Base-by-base conservation (phyloP, 2,888 invertebrate genomes). In the Drosophila gaucha region DNA sequence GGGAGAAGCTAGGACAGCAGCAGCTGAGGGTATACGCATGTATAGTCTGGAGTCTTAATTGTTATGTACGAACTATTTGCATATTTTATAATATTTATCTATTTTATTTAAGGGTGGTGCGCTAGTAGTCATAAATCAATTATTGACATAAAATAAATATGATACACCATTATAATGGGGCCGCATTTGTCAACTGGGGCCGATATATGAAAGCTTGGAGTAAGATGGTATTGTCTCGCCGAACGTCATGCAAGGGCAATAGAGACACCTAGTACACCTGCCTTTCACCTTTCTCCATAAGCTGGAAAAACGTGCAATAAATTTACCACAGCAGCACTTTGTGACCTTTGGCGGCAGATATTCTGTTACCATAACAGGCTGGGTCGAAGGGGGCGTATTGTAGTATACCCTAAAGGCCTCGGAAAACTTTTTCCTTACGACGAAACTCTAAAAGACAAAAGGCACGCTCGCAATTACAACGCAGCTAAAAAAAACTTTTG, bases 381-480 rank as follows among this genome's bases (percentile, higher is more conserved):
- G 2, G 2, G 31, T 1, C 22, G 18, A 1, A n/a, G 56, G 39
- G 26, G 26, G 6, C 16, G 16, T 4, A 9, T 8, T 6, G 16
- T 14, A 6, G 6, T 20, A 31, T 20, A 43, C 43, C 49, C 33
- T n/a, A 52, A 70, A 55, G 63, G 55, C 73, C 59, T 38, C 33
- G 56, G 36, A 71, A 73, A 75, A 59, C 43, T 80, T 85, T 52
- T 63, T 18, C 60, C 51, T 31, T 43, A 70, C 66, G 69, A 66
- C 62, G 14, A 67, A 57, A 18, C 56, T 30, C 41, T 62, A 68
- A 71, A 84, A 80, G 85, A 77, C 77, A 80, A 77, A 67, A 60
- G 62, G 50, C 80, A 73, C 64, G 73, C 78, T 76, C 57, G 82
- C 85, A 82, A 85, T 87, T 87, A 85, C 82, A 58, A 64, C 75